A percentile compares a stretch with the other conserved stretches of the same genome.
These are phyloP conservation scores for Ectemnius lituratus DNA, from an alignment of 2,888 invertebrate genomes.

Conservation along the genomic window DNA sequence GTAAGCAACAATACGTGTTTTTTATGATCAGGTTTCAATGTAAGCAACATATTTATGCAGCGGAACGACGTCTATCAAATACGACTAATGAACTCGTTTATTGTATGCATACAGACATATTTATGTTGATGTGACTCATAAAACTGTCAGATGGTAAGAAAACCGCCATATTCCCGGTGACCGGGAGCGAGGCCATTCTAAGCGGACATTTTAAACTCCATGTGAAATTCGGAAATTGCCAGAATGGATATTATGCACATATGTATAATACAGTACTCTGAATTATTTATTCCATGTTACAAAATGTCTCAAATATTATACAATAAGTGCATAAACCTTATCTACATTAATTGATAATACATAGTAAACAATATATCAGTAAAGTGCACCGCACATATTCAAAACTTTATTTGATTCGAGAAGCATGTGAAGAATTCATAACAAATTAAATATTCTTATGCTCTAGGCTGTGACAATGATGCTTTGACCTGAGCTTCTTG, in stretches of 20 bases:
- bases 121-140: no score
- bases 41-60: conserved; percentile 52
- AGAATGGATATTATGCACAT: no score
- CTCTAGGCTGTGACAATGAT: conserved; percentile 40
- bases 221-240: no score
- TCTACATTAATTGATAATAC: no score
- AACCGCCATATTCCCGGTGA: conserved; percentile 23
- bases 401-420: no score
- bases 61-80: neutral
- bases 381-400: no score
- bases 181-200: neutral
- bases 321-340: no score
- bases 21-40: conserved; percentile 80
- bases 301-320: no score
- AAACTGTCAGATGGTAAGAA: neutral
- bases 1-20: conserved; percentile 80
- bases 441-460: conserved; percentile 31
- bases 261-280: no score
- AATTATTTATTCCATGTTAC: no score
- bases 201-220: neutral
- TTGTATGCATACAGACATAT: neutral
- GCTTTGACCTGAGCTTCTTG: conserved; percentile 81
- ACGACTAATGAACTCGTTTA: neutral
- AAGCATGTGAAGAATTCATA: conserved; percentile 21
- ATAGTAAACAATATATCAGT: no score